phyloP scores from a whole-genome alignment of 2,113 vertebrate species.

The Phocoena sinus region DNA sequence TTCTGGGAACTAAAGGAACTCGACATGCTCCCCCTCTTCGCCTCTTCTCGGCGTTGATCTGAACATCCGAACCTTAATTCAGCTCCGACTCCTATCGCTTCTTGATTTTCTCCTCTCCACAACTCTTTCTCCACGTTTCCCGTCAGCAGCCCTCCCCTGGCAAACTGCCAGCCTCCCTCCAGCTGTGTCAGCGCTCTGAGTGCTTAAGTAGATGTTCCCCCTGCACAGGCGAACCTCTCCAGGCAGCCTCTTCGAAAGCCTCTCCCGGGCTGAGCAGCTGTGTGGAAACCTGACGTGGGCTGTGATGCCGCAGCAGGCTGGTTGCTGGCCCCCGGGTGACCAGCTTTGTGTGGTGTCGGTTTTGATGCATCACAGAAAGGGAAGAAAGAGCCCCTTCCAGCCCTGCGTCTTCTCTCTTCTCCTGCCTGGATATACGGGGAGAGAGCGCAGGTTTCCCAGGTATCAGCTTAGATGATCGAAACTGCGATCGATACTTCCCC shows the following conservation, averaged over 20 bases:
- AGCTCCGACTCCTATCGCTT: neutral
- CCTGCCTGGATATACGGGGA: neutral
- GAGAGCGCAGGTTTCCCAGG: neutral
- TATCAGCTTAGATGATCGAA: slow-evolving; percentile 5
- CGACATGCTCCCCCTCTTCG: neutral
- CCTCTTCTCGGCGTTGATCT: neutral
- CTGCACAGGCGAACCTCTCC: neutral
- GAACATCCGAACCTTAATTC: neutral
- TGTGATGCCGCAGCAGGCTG: neutral
- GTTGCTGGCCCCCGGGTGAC: neutral
- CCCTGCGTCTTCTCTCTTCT: neutral
- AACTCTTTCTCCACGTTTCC: neutral
- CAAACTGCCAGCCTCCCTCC: neutral
- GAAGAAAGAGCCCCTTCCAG: neutral
- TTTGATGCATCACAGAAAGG: neutral
- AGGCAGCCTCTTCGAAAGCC: neutral
- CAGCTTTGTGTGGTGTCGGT: neutral
- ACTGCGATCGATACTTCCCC: neutral
- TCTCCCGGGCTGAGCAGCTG: neutral
- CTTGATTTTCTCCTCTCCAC: neutral
- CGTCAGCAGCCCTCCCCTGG: neutral
- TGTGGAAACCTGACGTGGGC: neutral
- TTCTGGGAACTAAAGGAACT: neutral
- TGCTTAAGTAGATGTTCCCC: neutral
- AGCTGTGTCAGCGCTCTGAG: neutral